Percentiles rank a stretch among this genome's conserved stretches.
Conservation (phyloP, 1,140 invertebrate genomes). For the Megathymus violae region DNA sequence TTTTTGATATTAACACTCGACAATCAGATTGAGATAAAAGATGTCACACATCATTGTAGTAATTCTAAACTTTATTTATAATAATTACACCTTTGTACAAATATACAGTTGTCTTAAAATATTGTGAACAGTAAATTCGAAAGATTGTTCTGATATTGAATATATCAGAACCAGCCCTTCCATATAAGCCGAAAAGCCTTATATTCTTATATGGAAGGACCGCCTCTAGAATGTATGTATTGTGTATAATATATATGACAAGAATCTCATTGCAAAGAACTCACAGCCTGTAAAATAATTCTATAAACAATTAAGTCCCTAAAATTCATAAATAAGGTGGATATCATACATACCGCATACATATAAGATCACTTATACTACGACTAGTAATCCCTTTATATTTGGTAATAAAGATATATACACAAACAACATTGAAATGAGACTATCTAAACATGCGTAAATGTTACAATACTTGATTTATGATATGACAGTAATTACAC, state of each 20-base stretch:
- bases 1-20: slow-evolving; percentile 74
- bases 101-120: slow-evolving; percentile 54
- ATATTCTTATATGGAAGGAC: too few species aligned
- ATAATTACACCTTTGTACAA: slow-evolving; percentile 54
- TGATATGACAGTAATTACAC: neutral
- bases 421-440: neutral
- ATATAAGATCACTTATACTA: neutral
- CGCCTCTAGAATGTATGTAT: too few species aligned
- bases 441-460: neutral
- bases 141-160: slow-evolving; percentile 42
- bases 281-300: slow-evolving; percentile 64
- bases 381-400: too few species aligned
- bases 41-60: slow-evolving; percentile 69
- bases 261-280: slow-evolving; percentile 33
- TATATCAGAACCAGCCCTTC: too few species aligned
- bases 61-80: slow-evolving; percentile 25
- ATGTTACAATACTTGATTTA: neutral
- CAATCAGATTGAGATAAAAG: slow-evolving; percentile 72
- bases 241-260: slow-evolving; percentile 31
- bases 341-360: slow-evolving; percentile 21
- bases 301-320: slow-evolving; percentile 28
- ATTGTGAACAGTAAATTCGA: slow-evolving; percentile 54
- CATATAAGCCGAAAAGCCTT: too few species aligned
- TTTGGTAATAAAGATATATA: neutral
- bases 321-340: slow-evolving; percentile 26